These are phyloP conservation scores for Lophotis ruficrista DNA, from an alignment of 2,113 vertebrate species.

Conservation along the genomic window DNA sequence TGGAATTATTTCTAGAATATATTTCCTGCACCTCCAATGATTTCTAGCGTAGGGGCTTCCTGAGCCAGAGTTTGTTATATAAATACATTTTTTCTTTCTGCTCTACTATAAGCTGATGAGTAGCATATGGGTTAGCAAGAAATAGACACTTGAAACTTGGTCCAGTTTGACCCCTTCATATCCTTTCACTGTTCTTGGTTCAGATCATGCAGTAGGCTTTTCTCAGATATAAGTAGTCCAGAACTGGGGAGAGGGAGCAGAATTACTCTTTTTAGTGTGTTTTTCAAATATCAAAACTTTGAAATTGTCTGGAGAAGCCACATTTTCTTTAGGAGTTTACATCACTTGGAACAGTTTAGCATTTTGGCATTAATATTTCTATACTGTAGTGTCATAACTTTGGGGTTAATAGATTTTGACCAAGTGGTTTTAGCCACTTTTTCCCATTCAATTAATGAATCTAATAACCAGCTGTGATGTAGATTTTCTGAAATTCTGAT, in stretches of 20 bases:
- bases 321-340: neutral
- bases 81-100: neutral
- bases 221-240: neutral
- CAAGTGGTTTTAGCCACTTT: neutral
- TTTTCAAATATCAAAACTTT: neutral
- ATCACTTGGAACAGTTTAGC: neutral
- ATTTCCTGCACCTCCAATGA: neutral
- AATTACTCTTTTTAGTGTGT: neutral
- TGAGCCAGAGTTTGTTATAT: neutral
- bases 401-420: neutral
- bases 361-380: neutral
- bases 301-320: neutral
- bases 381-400: neutral
- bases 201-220: neutral
- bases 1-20: neutral
- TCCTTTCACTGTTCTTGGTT: neutral
- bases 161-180: neutral
- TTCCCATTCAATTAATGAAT: neutral
- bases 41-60: neutral
- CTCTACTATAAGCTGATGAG: neutral
- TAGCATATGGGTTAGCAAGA: neutral
- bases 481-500: neutral
- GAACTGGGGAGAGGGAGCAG: rapidly evolving
- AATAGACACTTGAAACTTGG: neutral
- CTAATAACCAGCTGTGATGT: neutral